These are phyloP conservation scores for Raphicerus campestris DNA, from an alignment of 2,113 vertebrate genomes.

Conservation along the genomic window DNA sequence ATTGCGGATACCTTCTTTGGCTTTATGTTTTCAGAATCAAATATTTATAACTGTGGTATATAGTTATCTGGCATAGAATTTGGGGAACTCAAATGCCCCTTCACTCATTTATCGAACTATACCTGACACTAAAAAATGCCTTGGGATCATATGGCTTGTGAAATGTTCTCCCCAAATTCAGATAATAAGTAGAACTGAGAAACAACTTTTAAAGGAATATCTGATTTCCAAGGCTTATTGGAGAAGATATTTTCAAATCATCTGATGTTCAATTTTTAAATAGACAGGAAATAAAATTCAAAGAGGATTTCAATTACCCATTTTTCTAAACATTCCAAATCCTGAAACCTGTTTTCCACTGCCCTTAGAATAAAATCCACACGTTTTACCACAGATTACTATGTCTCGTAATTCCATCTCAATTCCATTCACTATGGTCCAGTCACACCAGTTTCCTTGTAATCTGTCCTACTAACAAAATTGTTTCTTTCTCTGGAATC, in stretches of 20 bases:
- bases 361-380: neutral
- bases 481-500: neutral
- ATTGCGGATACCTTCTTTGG: neutral
- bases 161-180: neutral
- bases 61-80: neutral
- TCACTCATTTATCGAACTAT: neutral
- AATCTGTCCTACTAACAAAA: neutral
- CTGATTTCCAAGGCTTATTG: neutral
- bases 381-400: neutral
- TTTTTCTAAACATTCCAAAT: neutral
- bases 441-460: neutral
- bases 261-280: neutral
- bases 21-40: neutral
- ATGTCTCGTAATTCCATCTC: neutral
- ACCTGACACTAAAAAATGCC: neutral
- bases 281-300: neutral
- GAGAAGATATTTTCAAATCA: conserved; percentile 2
- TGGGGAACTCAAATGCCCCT: neutral
- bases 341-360: neutral
- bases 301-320: neutral
- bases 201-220: neutral
- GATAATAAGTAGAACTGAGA: neutral
- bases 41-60: neutral
- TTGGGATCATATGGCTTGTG: neutral
- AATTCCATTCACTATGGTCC: neutral